A percentile compares a stretch with the other conserved stretches of the same genome.
These are phyloP conservation scores for Drosophila sproati DNA, from an alignment of 1,140 invertebrate species.

Conservation along the genomic window DNA sequence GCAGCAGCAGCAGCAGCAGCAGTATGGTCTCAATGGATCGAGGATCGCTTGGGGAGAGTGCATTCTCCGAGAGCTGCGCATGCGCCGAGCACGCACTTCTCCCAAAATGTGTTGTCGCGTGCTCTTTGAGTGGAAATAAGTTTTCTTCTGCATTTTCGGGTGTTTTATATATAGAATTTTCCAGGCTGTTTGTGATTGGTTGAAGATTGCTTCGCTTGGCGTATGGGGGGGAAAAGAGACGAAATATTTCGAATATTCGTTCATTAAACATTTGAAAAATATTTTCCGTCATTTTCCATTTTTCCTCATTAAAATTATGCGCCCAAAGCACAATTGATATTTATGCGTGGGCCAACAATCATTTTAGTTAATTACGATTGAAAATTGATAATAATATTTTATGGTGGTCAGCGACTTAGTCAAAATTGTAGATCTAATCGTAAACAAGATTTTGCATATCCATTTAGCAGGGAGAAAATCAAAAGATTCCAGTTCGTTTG, in stretches of 20 bases:
- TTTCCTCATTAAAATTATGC: constrained; percentile 71
- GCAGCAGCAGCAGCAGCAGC: constrained; percentile 46
- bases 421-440: constrained; percentile 56
- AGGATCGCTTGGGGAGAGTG: constrained; percentile 42
- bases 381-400: constrained; percentile 26
- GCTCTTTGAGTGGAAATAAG: constrained; percentile 53
- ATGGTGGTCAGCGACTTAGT: constrained; percentile 29
- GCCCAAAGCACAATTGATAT: constrained; percentile 67
- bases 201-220: constrained; percentile 2
- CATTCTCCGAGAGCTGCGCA: constrained; percentile 35
- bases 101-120: constrained; percentile 58
- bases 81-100: constrained; percentile 57
- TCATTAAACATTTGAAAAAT: constrained; percentile 45
- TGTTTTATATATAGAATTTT: constrained; percentile 65
- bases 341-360: constrained; percentile 48
- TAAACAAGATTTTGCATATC: constrained; percentile 77
- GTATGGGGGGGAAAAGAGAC: neutral
- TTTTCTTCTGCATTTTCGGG: constrained; percentile 20
- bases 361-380: constrained; percentile 1
- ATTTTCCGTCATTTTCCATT: constrained; percentile 51
- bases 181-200: constrained; percentile 52
- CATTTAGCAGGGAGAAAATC: constrained; percentile 26
- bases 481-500: constrained; percentile 54
- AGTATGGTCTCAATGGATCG: constrained; percentile 14
- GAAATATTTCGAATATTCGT: constrained; percentile 37